Percentiles rank a stretch among this genome's conserved stretches.
Conservation (phyloP, 1,140 invertebrate species). For the Hypsibius dujardini region DNA sequence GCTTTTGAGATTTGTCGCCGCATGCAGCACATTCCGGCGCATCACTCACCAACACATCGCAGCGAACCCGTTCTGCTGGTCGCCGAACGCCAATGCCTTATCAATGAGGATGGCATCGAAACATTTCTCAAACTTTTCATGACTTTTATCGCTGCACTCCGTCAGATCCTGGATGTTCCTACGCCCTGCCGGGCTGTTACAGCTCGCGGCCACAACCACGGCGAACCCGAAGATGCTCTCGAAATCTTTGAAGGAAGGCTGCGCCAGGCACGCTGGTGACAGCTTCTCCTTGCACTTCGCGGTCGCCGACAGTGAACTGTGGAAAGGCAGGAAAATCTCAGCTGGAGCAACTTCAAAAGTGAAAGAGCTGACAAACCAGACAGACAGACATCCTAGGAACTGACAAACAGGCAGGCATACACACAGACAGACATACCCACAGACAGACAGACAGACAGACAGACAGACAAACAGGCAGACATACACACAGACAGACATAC, state of each 20-base stretch:
- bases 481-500: no score
- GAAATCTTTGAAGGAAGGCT: background rate
- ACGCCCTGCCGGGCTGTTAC: background rate
- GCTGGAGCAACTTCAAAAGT: no score
- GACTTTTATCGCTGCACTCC: constrained; percentile 10
- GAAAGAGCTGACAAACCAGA: no score
- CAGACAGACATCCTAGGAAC: no score
- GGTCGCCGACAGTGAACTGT: background rate
- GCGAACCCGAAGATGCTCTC: background rate
- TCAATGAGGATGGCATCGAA: background rate
- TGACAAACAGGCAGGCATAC: no score
- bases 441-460: no score
- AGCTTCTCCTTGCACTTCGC: background rate
- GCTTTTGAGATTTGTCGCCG: background rate
- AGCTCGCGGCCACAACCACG: background rate
- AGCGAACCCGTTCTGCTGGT: background rate
- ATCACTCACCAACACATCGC: constrained; percentile 7
- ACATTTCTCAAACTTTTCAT: background rate
- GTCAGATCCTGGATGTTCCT: background rate
- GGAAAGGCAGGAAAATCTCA: no score
- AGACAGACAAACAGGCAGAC: no score
- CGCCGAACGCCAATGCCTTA: background rate
- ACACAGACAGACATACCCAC: no score
- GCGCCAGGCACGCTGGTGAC: background rate
- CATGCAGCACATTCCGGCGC: background rate